phyloP scores from a whole-genome alignment of 2,888 invertebrate genomes.

The Dolichopus griseipennis region DNA sequence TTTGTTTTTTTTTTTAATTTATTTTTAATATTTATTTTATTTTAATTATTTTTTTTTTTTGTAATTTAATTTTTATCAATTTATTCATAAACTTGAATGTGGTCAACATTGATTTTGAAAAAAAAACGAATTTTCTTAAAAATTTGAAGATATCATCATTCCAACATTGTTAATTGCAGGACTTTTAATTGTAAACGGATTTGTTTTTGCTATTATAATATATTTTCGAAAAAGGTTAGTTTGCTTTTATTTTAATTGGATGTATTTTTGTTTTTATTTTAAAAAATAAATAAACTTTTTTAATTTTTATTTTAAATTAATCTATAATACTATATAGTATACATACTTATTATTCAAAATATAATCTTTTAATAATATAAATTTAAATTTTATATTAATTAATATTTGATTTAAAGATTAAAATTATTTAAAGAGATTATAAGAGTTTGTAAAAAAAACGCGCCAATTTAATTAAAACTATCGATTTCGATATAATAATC shows the following conservation, averaged over 20 bases:
- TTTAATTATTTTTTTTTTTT: constrained; percentile 16
- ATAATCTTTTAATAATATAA: no score
- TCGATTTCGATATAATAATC: no score
- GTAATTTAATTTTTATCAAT: constrained; percentile 45
- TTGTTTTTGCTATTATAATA: constrained; percentile 64
- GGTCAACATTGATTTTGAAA: constrained; percentile 4
- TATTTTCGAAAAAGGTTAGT: constrained; percentile 29
- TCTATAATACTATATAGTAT: no score
- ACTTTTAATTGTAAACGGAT: constrained; percentile 62
- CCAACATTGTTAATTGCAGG: constrained; percentile 62
- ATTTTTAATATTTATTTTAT: constrained; percentile 5
- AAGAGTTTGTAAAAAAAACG: no score
- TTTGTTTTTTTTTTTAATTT: constrained; percentile 12
- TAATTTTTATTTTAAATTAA: no score
- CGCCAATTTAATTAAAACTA: no score
- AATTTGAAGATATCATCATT: constrained; percentile 55
- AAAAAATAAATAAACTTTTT: neutral
- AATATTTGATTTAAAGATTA: no score
- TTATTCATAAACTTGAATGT: no score
- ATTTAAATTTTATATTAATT: no score
- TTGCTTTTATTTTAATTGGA: neutral
- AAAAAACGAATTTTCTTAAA: neutral
- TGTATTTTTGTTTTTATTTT: neutral
- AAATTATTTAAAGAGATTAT: no score
- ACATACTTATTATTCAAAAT: no score